Conservation (phyloP, 1,140 invertebrate species). For the Aricia agestis region DNA sequence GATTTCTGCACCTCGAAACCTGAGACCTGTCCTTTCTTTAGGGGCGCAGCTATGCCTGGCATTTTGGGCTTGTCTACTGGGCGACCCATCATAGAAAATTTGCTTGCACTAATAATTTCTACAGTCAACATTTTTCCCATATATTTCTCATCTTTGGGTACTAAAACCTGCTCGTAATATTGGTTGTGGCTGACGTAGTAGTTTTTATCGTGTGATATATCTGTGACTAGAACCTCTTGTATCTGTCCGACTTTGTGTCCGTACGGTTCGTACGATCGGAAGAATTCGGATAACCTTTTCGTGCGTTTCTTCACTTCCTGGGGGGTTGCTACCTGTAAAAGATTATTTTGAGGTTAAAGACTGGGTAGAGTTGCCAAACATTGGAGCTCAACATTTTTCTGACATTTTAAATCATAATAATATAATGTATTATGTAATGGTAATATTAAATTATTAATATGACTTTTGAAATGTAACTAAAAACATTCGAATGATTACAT, state of each 20-base stretch:
- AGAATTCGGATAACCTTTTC: slow-evolving; percentile 91
- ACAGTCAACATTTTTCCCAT: slow-evolving; percentile 92
- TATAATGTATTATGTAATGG: too few species aligned
- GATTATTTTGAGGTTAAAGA: not conserved
- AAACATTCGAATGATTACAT: too few species aligned
- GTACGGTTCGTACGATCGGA: slow-evolving; percentile 94
- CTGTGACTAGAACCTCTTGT: slow-evolving; percentile 93
- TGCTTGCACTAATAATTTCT: slow-evolving; percentile 84
- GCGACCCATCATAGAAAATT: slow-evolving; percentile 91
- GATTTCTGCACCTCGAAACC: slow-evolving; percentile 45
- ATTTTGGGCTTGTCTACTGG: slow-evolving; percentile 77
- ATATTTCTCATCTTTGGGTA: slow-evolving; percentile 85
- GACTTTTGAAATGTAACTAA: too few species aligned
- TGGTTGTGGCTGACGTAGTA: slow-evolving; percentile 97
- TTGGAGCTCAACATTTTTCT: too few species aligned
- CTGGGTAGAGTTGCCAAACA: too few species aligned
- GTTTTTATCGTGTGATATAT: slow-evolving; percentile 92
- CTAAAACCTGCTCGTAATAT: slow-evolving; percentile 95
- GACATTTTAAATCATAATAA: too few species aligned
- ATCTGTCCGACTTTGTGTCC: slow-evolving; percentile 84
- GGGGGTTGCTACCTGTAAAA: slow-evolving; percentile 77
- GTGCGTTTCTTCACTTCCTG: slow-evolving; percentile 94
- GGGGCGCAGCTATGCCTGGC: slow-evolving; percentile 71
- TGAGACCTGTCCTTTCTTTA: slow-evolving; percentile 74
- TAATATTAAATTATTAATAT: too few species aligned